A percentile compares a stretch with the other conserved stretches of the same genome.
These are phyloP conservation scores for Drosophila incognita DNA, from an alignment of 2,888 invertebrate genomes.

Conservation along the genomic window DNA sequence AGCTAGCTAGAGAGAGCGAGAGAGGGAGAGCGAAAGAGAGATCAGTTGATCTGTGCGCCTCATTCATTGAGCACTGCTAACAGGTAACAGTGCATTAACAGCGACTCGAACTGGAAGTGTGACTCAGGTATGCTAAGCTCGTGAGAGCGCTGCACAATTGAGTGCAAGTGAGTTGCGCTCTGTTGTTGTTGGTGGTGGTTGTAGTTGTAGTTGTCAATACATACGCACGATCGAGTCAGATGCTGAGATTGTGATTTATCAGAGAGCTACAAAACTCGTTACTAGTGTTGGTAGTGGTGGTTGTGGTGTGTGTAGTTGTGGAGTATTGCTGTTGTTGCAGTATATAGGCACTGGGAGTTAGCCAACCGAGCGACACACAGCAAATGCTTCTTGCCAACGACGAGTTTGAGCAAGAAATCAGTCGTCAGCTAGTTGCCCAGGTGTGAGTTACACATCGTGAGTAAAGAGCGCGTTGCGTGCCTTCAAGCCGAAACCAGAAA, in stretches of 20 bases:
- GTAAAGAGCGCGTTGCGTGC: conserved; percentile 66
- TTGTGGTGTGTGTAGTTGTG: conserved; percentile 30
- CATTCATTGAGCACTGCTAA: conserved; percentile 30
- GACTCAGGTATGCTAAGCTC: conserved; percentile 34
- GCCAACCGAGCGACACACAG: conserved; percentile 61
- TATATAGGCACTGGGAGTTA: conserved; percentile 63
- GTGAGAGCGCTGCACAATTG: conserved; percentile 36
- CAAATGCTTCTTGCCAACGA: conserved; percentile 83
- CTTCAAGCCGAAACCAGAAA: conserved; percentile 20
- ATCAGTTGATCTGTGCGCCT: conserved; percentile 4
- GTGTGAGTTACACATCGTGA: conserved; percentile 80
- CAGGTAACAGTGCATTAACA: conserved; percentile 65
- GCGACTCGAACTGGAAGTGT: conserved; percentile 32
- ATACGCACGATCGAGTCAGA: conserved; percentile 42
- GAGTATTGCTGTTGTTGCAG: conserved; percentile 40
- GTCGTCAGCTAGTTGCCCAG: conserved; percentile 83
- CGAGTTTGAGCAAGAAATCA: conserved; percentile 81
- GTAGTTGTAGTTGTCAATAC: conserved; percentile 33
- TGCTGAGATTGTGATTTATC: conserved; percentile 62
- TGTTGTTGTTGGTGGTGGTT: conserved; percentile 14
- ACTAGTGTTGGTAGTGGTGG: not conserved
- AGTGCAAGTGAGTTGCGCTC: conserved; percentile 42
- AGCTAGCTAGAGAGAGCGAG: conserved; percentile 11
- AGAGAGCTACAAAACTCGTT: conserved; percentile 65
- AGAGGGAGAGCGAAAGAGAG: conserved; percentile 8